Conservation (phyloP, 92 coral and sea anemone species). For the Pocillopora meandrina region DNA sequence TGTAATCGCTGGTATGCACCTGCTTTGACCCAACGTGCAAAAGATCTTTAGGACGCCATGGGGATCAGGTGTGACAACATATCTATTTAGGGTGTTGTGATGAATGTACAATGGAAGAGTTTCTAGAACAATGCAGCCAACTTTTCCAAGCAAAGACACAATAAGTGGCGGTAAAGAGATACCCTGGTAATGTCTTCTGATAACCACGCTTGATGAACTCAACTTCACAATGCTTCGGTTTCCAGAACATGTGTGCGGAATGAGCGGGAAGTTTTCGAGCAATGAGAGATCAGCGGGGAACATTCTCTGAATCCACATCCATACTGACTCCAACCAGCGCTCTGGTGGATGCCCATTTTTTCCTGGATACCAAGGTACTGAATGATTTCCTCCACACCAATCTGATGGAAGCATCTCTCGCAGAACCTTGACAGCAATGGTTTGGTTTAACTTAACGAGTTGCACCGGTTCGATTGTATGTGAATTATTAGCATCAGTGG, state of each 20-base stretch:
- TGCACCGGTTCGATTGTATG: slow-evolving; percentile 44
- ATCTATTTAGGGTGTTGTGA: slow-evolving; percentile 59
- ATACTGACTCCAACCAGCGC: slow-evolving; percentile 62
- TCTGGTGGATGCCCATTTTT: slow-evolving; percentile 64
- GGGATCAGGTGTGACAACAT: slow-evolving; percentile 73
- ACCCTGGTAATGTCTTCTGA: slow-evolving; percentile 42
- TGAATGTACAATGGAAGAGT: slow-evolving; percentile 60
- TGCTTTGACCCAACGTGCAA: slow-evolving; percentile 27
- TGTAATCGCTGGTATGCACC: slow-evolving; percentile 21
- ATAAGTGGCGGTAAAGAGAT: slow-evolving; percentile 43
- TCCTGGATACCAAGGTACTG: slow-evolving; percentile 65
- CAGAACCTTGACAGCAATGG: slow-evolving; percentile 49
- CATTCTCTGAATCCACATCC: slow-evolving; percentile 64
- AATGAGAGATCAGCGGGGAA: slow-evolving; percentile 59
- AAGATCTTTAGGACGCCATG: slow-evolving; percentile 73
- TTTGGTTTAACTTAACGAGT: slow-evolving; percentile 61
- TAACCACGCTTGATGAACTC: slow-evolving; percentile 49
- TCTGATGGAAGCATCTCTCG: slow-evolving; percentile 54
- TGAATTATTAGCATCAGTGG: slow-evolving; percentile 6
- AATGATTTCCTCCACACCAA: slow-evolving; percentile 40
- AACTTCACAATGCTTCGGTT: slow-evolving; percentile 50
- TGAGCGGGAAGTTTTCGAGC: slow-evolving; percentile 71
- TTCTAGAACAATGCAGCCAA: slow-evolving; percentile 63
- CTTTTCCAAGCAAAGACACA: slow-evolving; percentile 50
- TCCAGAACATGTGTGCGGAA: slow-evolving; percentile 40